phyloP scores from a whole-genome alignment of 2,888 invertebrate species.

The Andrena hattorfiana region DNA sequence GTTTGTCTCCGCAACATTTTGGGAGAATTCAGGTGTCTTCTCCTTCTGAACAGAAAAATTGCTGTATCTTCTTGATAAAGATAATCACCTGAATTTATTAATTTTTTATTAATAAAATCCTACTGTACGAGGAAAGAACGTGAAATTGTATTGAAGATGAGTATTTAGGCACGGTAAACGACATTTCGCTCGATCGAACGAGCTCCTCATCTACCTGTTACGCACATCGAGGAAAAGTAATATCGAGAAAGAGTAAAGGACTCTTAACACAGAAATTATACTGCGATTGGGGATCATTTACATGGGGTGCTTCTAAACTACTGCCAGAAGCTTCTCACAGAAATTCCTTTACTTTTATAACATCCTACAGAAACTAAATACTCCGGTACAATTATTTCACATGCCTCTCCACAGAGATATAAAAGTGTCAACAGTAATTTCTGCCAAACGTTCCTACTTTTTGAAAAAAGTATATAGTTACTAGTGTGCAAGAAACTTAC shows the following conservation, averaged over 20 bases:
- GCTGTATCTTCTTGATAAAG: neutral
- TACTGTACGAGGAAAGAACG: neutral
- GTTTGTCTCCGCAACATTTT: too few species aligned
- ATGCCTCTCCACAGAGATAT: neutral
- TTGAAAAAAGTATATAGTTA: neutral
- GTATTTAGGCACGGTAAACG: neutral
- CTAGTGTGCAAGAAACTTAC: neutral
- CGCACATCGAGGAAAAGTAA: neutral
- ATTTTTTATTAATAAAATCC: too few species aligned
- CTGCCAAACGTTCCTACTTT: neutral
- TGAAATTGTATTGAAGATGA: neutral
- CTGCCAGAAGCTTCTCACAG: neutral
- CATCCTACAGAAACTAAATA: too few species aligned
- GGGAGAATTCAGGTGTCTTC: neutral
- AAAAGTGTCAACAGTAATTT: neutral
- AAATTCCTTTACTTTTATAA: too few species aligned
- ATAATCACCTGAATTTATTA: too few species aligned
- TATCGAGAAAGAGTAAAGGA: neutral
- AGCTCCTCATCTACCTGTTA: neutral
- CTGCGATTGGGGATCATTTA: neutral
- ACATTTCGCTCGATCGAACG: conserved; percentile 7
- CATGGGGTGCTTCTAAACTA: neutral
- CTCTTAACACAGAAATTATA: neutral
- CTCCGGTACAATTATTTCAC: neutral
- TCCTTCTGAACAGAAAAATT: neutral